Conservation (phyloP, 2,888 invertebrate genomes). For the Cantharis rustica region DNA sequence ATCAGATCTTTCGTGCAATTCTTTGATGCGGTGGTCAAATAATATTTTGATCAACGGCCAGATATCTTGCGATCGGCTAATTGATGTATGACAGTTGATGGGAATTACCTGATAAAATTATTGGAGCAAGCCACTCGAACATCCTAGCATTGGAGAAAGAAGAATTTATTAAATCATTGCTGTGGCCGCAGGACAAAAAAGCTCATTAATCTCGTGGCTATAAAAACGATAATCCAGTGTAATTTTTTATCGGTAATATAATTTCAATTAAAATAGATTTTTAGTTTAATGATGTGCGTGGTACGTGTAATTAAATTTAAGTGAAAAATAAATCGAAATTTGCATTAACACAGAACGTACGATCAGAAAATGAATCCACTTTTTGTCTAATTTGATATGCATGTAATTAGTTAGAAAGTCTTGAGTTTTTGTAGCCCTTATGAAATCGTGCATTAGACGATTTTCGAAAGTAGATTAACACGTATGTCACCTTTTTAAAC, state of each 20-base stretch:
- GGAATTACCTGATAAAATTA: background rate
- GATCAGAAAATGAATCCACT: background rate
- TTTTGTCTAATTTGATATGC: background rate
- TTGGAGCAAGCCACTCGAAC: background rate
- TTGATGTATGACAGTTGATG: background rate
- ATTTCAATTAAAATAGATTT: background rate
- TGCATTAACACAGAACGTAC: background rate
- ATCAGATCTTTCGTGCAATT: background rate
- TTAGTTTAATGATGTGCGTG: background rate
- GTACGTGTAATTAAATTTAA: background rate
- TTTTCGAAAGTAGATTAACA: constrained; percentile 7
- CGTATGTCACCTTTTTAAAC: background rate
- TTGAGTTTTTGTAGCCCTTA: constrained; percentile 3
- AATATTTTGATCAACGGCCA: background rate
- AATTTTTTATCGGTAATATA: background rate
- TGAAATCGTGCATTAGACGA: background rate
- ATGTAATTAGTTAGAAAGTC: background rate
- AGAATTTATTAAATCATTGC: background rate
- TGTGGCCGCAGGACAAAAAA: background rate
- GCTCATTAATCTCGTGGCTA: background rate
- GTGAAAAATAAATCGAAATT: background rate
- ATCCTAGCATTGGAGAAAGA: background rate
- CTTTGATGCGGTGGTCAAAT: background rate
- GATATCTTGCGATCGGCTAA: background rate
- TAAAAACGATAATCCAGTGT: background rate